Conservation (phyloP, 2,888 invertebrate species). For the Epirrhoe tristata region DNA sequence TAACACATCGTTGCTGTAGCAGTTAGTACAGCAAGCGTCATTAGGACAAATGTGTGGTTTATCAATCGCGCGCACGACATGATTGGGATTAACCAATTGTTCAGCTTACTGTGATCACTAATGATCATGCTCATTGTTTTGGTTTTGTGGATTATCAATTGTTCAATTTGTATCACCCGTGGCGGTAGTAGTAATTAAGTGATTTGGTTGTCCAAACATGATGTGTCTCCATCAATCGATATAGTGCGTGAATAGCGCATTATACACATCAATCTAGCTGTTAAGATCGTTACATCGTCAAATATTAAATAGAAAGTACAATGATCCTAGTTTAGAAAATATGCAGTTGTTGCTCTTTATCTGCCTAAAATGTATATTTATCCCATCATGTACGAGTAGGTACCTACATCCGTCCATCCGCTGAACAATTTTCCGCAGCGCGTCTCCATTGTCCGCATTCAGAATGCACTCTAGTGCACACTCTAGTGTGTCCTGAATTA, state of each 20-base stretch:
- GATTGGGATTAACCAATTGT: constrained; percentile 26
- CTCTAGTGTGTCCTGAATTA: constrained; percentile 31
- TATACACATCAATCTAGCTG: too few species aligned
- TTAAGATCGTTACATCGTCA: too few species aligned
- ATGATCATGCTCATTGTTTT: constrained; percentile 15
- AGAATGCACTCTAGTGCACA: constrained; percentile 20
- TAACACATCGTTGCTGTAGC: constrained; percentile 22
- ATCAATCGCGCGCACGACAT: constrained; percentile 27
- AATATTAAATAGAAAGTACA: too few species aligned
- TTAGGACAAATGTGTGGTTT: constrained; percentile 35
- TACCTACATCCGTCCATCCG: constrained; percentile 3
- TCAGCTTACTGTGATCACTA: constrained; percentile 15
- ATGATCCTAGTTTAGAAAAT: too few species aligned
- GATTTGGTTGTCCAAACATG: background rate
- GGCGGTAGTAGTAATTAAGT: background rate
- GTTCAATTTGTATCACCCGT: background rate
- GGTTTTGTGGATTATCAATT: background rate
- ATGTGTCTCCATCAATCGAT: too few species aligned
- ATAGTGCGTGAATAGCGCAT: too few species aligned
- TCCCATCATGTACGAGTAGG: background rate
- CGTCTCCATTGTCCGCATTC: constrained; percentile 25
- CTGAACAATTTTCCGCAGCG: constrained; percentile 18
- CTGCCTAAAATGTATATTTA: too few species aligned
- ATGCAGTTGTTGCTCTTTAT: too few species aligned
- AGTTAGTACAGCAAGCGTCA: constrained; percentile 18